A percentile compares a stretch with the other conserved stretches of the same genome.
phyloP scores from a whole-genome alignment of 2,797 vertebrate genomes.

The Pseudopleuronectes americanus region DNA sequence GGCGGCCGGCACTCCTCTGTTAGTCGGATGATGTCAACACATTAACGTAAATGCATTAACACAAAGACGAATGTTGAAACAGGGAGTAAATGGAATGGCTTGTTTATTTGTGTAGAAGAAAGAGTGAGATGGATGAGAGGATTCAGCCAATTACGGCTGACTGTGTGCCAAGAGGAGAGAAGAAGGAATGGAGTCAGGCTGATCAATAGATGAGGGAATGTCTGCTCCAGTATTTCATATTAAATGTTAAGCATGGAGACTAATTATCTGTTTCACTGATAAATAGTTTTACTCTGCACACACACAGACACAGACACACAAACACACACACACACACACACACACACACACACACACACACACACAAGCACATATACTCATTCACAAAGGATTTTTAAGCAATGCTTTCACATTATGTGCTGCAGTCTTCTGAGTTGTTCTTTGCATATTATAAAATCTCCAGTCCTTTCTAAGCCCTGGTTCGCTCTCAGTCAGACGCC shows the following conservation, averaged over 20 bases:
- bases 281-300: constrained; percentile 18
- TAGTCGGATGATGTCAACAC: constrained; percentile 30
- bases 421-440: constrained; percentile 39
- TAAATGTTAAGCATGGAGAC: constrained; percentile 39
- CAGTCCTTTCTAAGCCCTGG: constrained; percentile 40
- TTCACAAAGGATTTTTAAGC: constrained; percentile 28
- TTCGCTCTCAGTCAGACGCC: constrained; percentile 33
- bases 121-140: constrained; percentile 28
- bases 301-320: constrained; percentile 3
- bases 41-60: constrained; percentile 45
- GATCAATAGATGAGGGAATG: constrained; percentile 45
- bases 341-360: background rate
- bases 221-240: constrained; percentile 39
- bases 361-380: background rate
- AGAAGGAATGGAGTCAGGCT: constrained; percentile 17
- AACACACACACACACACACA: background rate
- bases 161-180: constrained; percentile 25
- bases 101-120: constrained; percentile 52
- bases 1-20: no score
- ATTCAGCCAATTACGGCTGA: constrained; percentile 34
- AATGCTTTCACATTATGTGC: constrained; percentile 35
- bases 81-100: constrained; percentile 31
- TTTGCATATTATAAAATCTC: constrained; percentile 42
- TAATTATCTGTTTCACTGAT: constrained; percentile 39
- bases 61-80: constrained; percentile 43